Evolutionary conservation across 2,888 invertebrate species (phyloP).

Genomic region (Torymus texanus): DNA sequence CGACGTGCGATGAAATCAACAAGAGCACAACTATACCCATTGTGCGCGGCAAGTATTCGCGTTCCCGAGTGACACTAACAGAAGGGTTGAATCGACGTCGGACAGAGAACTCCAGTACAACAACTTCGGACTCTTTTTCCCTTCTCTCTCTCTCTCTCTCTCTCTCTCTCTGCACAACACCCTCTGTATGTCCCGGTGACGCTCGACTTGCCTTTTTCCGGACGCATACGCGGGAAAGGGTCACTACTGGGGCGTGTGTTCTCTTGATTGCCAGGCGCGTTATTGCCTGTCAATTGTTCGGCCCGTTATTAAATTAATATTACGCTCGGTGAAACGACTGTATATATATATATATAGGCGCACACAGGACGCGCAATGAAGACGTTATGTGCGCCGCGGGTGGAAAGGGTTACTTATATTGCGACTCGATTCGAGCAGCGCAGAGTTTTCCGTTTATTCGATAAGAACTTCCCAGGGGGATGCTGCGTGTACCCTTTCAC

Average conservation of each 20-base stretch:
- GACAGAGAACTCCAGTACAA: conserved; percentile 52
- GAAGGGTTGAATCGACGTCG: conserved; percentile 70
- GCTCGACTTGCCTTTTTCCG: conserved; percentile 25
- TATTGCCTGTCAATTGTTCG: conserved; percentile 74
- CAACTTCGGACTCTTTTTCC: conserved; percentile 42
- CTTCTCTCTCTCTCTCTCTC: conserved; percentile 22
- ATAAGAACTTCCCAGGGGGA: conserved; percentile 68
- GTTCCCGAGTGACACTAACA: conserved; percentile 71
- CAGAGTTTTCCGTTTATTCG: conserved; percentile 68
- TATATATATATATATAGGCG: neutral
- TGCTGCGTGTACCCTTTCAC: conserved; percentile 50
- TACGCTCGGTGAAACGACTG: conserved; percentile 59
- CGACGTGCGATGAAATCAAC: conserved; percentile 74
- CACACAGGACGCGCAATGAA: neutral
- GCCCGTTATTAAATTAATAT: conserved; percentile 74
- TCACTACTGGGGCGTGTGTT: conserved; percentile 64
- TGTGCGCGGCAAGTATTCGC: conserved; percentile 65
- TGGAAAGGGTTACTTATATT: conserved; percentile 6
- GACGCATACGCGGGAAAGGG: conserved; percentile 59
- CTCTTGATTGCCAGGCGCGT: conserved; percentile 70
- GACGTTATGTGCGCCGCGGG: neutral
- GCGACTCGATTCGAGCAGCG: conserved; percentile 56
- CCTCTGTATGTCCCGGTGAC: neutral
- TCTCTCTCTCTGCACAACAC: neutral
- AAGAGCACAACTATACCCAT: conserved; percentile 71